A percentile compares a stretch with the other conserved stretches of the same genome.
Evolutionary conservation across 2,113 vertebrate genomes (phyloP).

Genomic region (Istiophorus platypterus): DNA sequence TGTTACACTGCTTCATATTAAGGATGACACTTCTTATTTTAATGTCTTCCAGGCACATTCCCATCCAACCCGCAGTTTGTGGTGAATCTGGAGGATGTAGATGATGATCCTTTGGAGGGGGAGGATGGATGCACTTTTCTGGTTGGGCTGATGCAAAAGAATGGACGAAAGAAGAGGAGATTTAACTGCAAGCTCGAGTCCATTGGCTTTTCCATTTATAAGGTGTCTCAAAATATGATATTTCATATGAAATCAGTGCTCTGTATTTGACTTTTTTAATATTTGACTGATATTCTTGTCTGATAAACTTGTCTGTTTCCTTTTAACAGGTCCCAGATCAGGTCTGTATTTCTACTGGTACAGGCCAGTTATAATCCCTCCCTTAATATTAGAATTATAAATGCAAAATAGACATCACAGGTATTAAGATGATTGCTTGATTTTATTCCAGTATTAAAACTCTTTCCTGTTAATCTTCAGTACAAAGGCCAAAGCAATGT

Average conservation of each 20-base stretch:
- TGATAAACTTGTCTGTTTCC: conserved; percentile 27
- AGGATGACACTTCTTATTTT: not conserved
- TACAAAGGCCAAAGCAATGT: conserved; percentile 77
- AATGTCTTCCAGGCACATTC: conserved; percentile 78
- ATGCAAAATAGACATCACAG: rapidly evolving
- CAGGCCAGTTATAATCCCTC: not conserved
- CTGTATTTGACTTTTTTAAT: not conserved
- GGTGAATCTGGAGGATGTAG: conserved; percentile 80
- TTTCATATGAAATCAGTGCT: not conserved
- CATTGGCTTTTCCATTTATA: conserved; percentile 81
- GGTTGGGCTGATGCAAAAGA: conserved; percentile 85
- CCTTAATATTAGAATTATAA: not conserved
- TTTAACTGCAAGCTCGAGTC: conserved; percentile 57
- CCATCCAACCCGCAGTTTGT: conserved; percentile 84
- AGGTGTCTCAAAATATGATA: conserved; percentile 55
- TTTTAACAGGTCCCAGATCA: conserved; percentile 75
- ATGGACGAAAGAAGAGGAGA: conserved; percentile 57
- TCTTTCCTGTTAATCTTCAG: conserved; percentile 53
- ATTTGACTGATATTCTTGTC: not conserved
- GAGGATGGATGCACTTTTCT: conserved; percentile 82
- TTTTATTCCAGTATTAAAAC: not conserved
- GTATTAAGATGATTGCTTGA: not conserved
- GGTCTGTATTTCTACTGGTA: conserved; percentile 58
- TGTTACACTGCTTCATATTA: not conserved
- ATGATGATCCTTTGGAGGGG: conserved; percentile 74